Percentiles rank a stretch among this genome's conserved stretches.
Evolutionary conservation across 35 echinoderm and acorn worm species (phyloP).

Genomic region (Anneissia japonica): DNA sequence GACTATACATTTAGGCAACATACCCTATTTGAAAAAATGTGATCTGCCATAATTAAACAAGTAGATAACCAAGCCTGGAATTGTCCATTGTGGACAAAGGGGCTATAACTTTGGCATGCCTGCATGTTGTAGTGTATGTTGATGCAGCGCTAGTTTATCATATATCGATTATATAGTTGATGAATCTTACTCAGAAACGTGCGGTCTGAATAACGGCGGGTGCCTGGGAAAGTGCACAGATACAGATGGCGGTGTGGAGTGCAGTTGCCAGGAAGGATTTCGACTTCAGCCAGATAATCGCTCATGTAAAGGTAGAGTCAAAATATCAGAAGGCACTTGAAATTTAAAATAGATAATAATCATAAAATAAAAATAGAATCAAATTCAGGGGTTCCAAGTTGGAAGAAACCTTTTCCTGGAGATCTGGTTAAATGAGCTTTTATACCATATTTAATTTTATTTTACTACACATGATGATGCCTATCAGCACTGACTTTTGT

Average conservation of each 20-base stretch:
- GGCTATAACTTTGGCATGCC: neutral
- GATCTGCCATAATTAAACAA: too few species aligned
- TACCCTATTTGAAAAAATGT: too few species aligned
- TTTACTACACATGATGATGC: too few species aligned
- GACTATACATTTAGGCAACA: too few species aligned
- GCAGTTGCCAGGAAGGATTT: conserved; percentile 79
- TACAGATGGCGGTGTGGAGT: conserved; percentile 75
- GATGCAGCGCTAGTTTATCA: neutral
- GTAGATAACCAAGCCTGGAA: neutral
- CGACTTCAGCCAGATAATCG: conserved; percentile 67
- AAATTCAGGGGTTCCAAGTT: too few species aligned
- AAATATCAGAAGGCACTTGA: too few species aligned
- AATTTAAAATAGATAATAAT: too few species aligned
- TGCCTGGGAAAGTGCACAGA: conserved; percentile 80
- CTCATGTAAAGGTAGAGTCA: conserved; percentile 93
- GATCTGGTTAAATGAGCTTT: too few species aligned
- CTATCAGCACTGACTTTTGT: too few species aligned
- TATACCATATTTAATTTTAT: too few species aligned
- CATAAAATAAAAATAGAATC: too few species aligned
- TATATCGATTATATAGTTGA: conserved; percentile 31
- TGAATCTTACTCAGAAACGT: conserved; percentile 74
- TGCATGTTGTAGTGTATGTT: neutral
- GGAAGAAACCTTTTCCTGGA: too few species aligned
- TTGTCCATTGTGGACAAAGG: neutral
- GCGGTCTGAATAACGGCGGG: conserved; percentile 94